phyloP scores from a whole-genome alignment of 2,888 invertebrate genomes.

The Drosophila silvestris region DNA sequence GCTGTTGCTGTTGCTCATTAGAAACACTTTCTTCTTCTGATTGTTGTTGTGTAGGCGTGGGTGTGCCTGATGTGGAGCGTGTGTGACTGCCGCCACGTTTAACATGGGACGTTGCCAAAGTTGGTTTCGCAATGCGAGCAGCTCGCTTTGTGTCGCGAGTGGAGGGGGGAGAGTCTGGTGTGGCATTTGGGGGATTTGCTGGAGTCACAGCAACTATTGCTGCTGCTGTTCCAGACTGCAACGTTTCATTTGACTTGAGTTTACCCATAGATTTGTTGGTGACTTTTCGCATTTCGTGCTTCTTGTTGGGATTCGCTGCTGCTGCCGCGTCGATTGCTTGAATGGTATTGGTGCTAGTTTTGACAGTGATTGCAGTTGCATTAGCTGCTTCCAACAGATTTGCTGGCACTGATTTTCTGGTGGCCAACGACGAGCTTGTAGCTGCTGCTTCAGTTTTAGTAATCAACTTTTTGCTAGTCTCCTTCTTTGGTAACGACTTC shows the following conservation, averaged over 20 bases:
- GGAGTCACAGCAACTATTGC: neutral
- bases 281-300: conserved; percentile 2
- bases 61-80: neutral
- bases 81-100: conserved; percentile 7
- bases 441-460: neutral
- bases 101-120: neutral
- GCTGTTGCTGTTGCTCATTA: conserved; percentile 7
- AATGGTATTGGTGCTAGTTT: neutral
- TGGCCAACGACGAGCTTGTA: neutral
- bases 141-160: conserved; percentile 30
- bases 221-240: neutral
- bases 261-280: conserved; percentile 1
- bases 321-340: neutral
- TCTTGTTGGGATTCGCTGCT: neutral
- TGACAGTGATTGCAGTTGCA: neutral
- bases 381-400: conserved; percentile 3
- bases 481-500: neutral
- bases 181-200: neutral
- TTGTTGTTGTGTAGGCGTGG: neutral
- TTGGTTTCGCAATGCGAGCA: conserved; percentile 4
- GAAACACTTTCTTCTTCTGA: neutral
- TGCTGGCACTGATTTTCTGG: conserved; percentile 9
- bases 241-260: conserved; percentile 4
- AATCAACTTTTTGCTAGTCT: neutral
- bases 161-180: neutral